Percentiles rank a stretch among this genome's conserved stretches.
Evolutionary conservation across 2,797 vertebrate genomes (phyloP).

Genomic region (Decapterus maruadsi): DNA sequence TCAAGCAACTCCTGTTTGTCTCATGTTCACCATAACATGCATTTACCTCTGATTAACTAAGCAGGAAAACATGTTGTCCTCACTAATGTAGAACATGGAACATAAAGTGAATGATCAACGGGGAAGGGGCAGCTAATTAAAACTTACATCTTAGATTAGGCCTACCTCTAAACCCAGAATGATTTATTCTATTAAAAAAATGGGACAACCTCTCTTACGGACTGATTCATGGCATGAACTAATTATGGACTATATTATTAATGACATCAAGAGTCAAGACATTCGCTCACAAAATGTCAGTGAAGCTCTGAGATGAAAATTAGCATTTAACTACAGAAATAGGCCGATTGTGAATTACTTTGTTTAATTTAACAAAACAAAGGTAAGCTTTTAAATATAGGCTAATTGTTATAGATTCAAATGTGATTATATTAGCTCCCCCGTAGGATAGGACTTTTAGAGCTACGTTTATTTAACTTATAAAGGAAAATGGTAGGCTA

Average conservation of each 20-base stretch:
- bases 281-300: neutral
- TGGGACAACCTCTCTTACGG: neutral
- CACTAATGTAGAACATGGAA: constrained; percentile 1
- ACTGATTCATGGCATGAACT: constrained; percentile 27
- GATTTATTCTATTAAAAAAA: constrained; percentile 32
- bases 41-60: constrained; percentile 7
- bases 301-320: neutral
- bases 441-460: too few relatives aligned
- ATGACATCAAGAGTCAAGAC: constrained; percentile 23
- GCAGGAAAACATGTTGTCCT: constrained; percentile 25
- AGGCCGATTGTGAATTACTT: neutral
- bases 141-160: constrained; percentile 18
- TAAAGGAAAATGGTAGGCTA: too few relatives aligned
- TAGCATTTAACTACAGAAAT: neutral
- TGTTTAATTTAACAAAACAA: neutral
- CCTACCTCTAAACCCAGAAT: neutral
- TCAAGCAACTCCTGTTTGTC: constrained; percentile 28
- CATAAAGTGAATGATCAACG: neutral
- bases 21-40: constrained; percentile 23
- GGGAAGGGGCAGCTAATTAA: constrained; percentile 23
- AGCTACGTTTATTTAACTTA: too few relatives aligned
- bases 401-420: too few relatives aligned
- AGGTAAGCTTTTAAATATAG: neutral
- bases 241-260: constrained; percentile 1
- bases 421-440: neutral